Evolutionary conservation across 1,140 invertebrate species (phyloP).

Genomic region (Panagrolaimus sp.): DNA sequence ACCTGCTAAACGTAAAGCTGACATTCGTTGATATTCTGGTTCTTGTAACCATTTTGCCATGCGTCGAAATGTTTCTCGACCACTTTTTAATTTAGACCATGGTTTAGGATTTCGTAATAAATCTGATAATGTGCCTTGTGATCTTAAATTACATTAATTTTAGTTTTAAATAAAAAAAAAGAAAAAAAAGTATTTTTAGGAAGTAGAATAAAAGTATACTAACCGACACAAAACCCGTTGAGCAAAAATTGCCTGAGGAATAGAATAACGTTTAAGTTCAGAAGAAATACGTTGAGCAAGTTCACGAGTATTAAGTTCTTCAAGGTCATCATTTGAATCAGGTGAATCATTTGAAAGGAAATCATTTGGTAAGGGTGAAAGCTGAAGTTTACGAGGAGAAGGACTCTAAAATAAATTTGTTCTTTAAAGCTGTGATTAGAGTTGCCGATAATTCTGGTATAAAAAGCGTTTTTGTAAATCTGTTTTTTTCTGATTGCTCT

Average conservation of each 20-base stretch:
- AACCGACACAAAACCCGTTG: slow-evolving; percentile 86
- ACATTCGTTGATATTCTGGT: slow-evolving; percentile 99
- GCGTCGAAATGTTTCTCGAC: slow-evolving; percentile 91
- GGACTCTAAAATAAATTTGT: not conserved
- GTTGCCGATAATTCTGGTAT: no score
- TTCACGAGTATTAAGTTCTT: slow-evolving; percentile 99
- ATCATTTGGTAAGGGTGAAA: slow-evolving; percentile 46
- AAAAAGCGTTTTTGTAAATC: no score
- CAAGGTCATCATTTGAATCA: slow-evolving; percentile 66
- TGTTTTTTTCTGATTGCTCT: no score
- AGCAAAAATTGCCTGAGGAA: slow-evolving; percentile 98
- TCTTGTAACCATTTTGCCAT: slow-evolving; percentile 99
- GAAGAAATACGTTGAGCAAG: slow-evolving; percentile 94
- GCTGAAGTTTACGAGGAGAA: slow-evolving; percentile 49
- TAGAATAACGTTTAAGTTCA: slow-evolving; percentile 95
- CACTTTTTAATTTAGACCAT: slow-evolving; percentile 98
- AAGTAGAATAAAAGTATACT: no score
- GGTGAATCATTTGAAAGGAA: slow-evolving; percentile 9
- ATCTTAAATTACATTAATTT: slow-evolving; percentile 59
- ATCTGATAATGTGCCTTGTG: slow-evolving; percentile 95
- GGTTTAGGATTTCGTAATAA: slow-evolving; percentile 95
- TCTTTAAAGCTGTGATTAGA: no score
- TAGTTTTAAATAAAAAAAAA: not conserved
- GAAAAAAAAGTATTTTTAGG: no score
- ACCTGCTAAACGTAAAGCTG: slow-evolving; percentile 93